Evolutionary conservation across 2,888 invertebrate genomes (phyloP), one percentile per base, ranked within the genome.

Genomic region (Synanthedon tipuliformis): DNA sequence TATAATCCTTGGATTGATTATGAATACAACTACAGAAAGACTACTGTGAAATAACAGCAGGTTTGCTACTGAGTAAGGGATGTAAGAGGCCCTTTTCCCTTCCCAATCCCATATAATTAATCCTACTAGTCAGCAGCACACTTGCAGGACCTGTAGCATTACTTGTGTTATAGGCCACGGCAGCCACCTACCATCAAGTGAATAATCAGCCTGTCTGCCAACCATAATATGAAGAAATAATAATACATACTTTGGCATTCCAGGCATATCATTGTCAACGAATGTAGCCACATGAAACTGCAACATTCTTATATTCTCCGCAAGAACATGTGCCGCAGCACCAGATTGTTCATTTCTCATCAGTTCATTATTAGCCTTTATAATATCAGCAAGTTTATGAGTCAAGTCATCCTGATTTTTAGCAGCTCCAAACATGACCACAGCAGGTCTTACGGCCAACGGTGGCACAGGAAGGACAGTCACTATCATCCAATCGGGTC

Each of bases 401-500:
- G 99, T 99, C 68, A 99, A 91, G 90, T 99, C 99, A 73, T 99
- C 99, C 86, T 98, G 93, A 90, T 99, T 99, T 75, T 96, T 94
- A 0, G 99, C 99, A 0, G 98, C 96, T n/a, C 99, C 99, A 80
- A 96, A 96, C 96, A 99, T 99, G 8, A 99, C 97, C 4, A 99
- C 99, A 52, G 99, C 98, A 0, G 99, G 99, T 59, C 99, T 90
- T 0, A 99, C 99, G 1, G 95, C 92, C 23, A 99, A 82, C 3
- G 99, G 99, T 1, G 99, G 98, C 0, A 99, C 99, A 0, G 99
- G 99, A 56, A 99, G 79, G 11, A 98, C 98, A 2, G 99, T 98
- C 5, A 97, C 91, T 60, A 99, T 94, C 99, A 99, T 99, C 99
- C 99, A 99, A 88, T 99, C 99, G 5, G 99, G 99, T 51, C 99